A percentile compares a stretch with the other conserved stretches of the same genome.
These are phyloP conservation scores for Atractosteus spatula DNA, from an alignment of 2,113 vertebrate genomes.

Conservation along the genomic window DNA sequence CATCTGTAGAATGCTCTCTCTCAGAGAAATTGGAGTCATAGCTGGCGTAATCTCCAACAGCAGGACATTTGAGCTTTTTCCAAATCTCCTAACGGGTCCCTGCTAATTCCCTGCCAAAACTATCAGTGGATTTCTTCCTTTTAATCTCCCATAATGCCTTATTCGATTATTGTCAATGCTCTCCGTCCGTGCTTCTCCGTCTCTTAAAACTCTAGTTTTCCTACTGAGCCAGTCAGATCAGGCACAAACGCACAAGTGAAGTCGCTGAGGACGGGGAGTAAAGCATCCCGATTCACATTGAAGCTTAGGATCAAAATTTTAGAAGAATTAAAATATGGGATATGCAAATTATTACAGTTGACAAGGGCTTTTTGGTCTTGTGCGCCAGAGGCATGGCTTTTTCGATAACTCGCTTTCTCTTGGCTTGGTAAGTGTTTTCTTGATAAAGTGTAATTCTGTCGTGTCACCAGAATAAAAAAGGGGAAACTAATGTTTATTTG, in stretches of 20 bases:
- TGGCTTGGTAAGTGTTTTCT: constrained; percentile 73
- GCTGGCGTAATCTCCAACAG: constrained; percentile 69
- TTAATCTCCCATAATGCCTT: constrained; percentile 77
- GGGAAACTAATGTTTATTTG: too few species aligned
- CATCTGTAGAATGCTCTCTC: constrained; percentile 45
- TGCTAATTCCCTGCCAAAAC: constrained; percentile 75
- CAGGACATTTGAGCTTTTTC: constrained; percentile 65
- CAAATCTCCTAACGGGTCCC: constrained; percentile 69
- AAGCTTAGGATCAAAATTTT: constrained; percentile 25
- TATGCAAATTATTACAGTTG: constrained; percentile 61
- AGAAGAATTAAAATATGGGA: constrained; percentile 55
- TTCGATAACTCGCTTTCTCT: constrained; percentile 68
- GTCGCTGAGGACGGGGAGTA: constrained; percentile 59
- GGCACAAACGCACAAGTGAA: constrained; percentile 58
- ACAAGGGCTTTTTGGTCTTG: constrained; percentile 54
- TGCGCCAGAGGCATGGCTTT: constrained; percentile 71
- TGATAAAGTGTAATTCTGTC: not conserved
- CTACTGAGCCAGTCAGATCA: constrained; percentile 58
- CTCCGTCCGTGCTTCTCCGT: constrained; percentile 62
- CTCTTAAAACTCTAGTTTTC: constrained; percentile 73
- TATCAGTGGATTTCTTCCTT: constrained; percentile 74
- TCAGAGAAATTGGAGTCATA: constrained; percentile 59
- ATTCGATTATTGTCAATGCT: constrained; percentile 75
- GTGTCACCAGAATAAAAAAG: not conserved
- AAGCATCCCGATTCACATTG: constrained; percentile 47